phyloP scores from a whole-genome alignment of 2,888 invertebrate species.

The Caenorhabditis sulstoni region DNA sequence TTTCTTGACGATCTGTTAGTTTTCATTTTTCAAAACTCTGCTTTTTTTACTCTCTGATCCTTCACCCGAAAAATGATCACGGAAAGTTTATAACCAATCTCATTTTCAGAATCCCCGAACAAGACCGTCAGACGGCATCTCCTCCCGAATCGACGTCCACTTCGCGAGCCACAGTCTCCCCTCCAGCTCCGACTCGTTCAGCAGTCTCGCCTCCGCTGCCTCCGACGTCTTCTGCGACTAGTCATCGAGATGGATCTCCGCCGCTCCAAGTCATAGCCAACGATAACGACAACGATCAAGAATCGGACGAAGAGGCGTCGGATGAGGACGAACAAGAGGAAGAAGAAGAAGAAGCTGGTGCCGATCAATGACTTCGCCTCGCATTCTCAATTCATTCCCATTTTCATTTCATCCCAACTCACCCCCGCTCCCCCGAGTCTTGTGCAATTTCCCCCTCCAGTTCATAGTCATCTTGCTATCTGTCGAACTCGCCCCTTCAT shows the following conservation, averaged over 20 bases:
- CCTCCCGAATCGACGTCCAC: not conserved
- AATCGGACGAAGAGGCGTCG: slow-evolving; percentile 19
- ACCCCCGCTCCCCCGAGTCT: too few species aligned
- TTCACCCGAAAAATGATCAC: not conserved
- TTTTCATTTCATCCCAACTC: too few species aligned
- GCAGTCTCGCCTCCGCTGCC: not conserved
- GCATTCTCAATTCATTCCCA: too few species aligned
- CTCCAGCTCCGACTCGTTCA: not conserved
- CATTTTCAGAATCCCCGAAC: slow-evolving; percentile 16
- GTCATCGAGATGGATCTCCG: slow-evolving; percentile 1
- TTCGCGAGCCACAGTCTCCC: not conserved
- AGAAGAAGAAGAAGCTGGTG: not conserved
- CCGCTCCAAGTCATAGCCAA: slow-evolving; percentile 39
- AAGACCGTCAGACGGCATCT: not conserved
- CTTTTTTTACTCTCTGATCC: too few species aligned
- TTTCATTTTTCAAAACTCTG: slow-evolving; percentile 3
- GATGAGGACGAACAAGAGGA: slow-evolving; percentile 9
- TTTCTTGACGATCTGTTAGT: slow-evolving; percentile 28
- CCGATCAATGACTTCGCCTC: too few species aligned
- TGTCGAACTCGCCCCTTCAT: too few species aligned
- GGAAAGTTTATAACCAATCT: not conserved
- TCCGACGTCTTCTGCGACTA: not conserved
- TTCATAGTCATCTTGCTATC: too few species aligned
- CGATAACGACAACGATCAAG: slow-evolving; percentile 45
- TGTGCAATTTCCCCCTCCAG: too few species aligned